These are phyloP conservation scores for Electrona antarctica DNA, from an alignment of 2,113 vertebrate genomes.

Conservation along the genomic window DNA sequence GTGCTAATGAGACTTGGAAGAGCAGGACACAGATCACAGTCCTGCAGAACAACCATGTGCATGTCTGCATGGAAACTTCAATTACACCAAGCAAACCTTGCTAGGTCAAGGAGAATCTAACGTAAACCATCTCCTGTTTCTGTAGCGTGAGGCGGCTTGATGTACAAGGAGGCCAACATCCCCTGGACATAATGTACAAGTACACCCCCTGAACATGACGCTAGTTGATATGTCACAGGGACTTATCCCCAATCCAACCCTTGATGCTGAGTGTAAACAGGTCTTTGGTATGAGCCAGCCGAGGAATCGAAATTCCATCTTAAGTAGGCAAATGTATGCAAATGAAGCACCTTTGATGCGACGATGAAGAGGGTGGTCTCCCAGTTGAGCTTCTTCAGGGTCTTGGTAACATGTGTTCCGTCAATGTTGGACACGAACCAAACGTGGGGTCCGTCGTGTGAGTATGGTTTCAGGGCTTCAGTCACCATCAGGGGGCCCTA, in stretches of 20 bases:
- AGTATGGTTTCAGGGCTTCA: conserved; percentile 93
- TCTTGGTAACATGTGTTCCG: conserved; percentile 95
- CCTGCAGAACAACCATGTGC: background rate
- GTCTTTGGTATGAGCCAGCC: too few relatives aligned
- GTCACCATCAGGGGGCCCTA: conserved; percentile 98
- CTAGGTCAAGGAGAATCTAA: background rate
- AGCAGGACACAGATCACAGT: background rate
- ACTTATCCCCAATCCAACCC: too few relatives aligned
- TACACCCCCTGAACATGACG: too few relatives aligned
- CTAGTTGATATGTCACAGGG: too few relatives aligned
- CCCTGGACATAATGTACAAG: too few relatives aligned
- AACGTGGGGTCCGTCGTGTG: conserved; percentile 88
- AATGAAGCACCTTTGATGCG: conserved; percentile 88
- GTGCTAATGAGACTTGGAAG: too few relatives aligned
- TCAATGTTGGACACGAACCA: conserved; percentile 99
- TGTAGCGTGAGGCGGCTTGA: too few relatives aligned
- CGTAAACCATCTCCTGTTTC: background rate
- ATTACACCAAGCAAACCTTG: conserved; percentile 7
- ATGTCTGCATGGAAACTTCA: conserved; percentile 12
- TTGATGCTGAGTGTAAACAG: background rate
- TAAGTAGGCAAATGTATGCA: background rate
- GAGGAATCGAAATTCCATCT: too few relatives aligned
- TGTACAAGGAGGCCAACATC: too few relatives aligned
- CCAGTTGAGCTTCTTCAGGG: conserved; percentile 87
- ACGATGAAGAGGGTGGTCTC: conserved; percentile 94